phyloP scores from a whole-genome alignment of 2,113 vertebrate genomes.

The Caloenas nicobarica region DNA sequence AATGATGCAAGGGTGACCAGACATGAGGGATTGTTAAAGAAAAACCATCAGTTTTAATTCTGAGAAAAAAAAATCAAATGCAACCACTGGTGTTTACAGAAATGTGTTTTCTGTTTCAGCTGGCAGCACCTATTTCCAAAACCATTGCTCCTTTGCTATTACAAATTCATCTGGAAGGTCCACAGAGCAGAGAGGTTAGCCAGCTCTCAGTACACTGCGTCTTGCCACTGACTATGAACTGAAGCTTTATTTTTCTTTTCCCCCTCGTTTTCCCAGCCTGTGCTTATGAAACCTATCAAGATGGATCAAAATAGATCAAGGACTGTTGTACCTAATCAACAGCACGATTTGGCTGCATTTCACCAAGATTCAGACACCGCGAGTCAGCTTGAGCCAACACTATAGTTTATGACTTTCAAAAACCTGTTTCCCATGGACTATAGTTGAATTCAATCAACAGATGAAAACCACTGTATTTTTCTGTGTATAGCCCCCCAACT shows the following conservation, averaged over 20 bases:
- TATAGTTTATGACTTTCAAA: background rate
- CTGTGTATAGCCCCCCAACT: background rate
- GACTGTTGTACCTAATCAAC: background rate
- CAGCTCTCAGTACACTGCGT: background rate
- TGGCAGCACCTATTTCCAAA: constrained; percentile 35
- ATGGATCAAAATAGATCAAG: constrained; percentile 20
- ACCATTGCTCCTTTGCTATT: background rate
- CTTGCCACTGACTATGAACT: background rate
- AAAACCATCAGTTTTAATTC: background rate
- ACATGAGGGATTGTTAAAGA: background rate
- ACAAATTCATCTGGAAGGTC: constrained; percentile 10
- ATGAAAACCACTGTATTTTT: background rate
- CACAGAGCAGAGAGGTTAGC: background rate
- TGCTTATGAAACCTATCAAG: background rate
- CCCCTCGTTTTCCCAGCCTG: background rate
- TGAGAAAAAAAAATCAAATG: background rate
- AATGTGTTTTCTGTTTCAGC: constrained; percentile 44
- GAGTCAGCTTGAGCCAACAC: background rate
- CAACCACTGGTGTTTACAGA: constrained; percentile 15
- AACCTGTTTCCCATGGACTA: background rate
- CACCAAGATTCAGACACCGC: background rate
- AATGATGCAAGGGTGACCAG: background rate
- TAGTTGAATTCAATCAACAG: background rate
- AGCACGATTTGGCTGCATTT: background rate
- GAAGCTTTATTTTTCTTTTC: background rate